Evolutionary conservation across 2,888 invertebrate species (phyloP).

Genomic region (Apotomis capreana): DNA sequence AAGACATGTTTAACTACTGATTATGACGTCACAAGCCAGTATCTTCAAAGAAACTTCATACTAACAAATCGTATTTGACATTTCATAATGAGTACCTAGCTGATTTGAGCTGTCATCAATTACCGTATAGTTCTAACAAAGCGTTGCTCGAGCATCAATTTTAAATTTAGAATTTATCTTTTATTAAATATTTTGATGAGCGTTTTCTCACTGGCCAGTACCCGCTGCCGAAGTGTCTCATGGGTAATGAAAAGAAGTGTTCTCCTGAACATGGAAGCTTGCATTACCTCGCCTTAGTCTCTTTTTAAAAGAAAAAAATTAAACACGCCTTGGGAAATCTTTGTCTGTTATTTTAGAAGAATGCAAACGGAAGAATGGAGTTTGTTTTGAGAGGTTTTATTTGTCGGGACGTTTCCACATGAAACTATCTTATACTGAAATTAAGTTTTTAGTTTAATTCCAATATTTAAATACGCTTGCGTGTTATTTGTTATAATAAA

Average conservation of each 20-base stretch:
- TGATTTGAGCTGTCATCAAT: too few species aligned
- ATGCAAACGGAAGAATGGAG: conserved; percentile 30
- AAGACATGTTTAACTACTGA: too few species aligned
- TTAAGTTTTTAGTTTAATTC: background rate
- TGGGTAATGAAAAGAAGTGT: conserved; percentile 48
- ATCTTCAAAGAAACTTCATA: too few species aligned
- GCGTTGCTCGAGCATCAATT: too few species aligned
- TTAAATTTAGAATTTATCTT: background rate
- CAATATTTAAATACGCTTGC: background rate
- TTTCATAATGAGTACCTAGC: too few species aligned
- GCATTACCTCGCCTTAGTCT: conserved; percentile 45
- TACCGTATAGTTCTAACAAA: too few species aligned
- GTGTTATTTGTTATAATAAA: too few species aligned
- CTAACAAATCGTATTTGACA: too few species aligned
- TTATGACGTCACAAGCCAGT: too few species aligned
- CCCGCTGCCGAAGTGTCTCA: conserved; percentile 43
- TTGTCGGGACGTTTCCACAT: background rate
- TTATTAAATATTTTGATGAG: background rate
- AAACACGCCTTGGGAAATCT: conserved; percentile 40
- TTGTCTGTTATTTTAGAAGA: conserved; percentile 36
- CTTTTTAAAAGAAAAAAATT: conserved; percentile 44
- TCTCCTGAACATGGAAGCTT: conserved; percentile 44
- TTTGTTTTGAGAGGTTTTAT: conserved; percentile 16
- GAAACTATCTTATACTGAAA: background rate
- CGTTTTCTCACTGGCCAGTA: conserved; percentile 32